Evolutionary conservation across 2,888 invertebrate genomes (phyloP).

Genomic region (Cephus pygmeus): DNA sequence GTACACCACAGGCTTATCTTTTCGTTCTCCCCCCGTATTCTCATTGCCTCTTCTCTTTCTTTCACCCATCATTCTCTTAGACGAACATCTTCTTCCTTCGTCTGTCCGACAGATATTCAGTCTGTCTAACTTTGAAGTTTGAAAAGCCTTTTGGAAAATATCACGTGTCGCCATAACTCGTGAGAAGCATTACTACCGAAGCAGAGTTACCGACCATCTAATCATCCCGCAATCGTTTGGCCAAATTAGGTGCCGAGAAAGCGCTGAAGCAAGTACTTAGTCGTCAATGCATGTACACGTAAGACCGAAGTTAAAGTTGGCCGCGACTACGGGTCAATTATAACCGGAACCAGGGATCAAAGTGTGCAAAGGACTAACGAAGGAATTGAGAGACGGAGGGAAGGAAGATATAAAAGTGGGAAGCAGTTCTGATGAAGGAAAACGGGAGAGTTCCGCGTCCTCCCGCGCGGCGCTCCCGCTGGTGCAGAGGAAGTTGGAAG

Average conservation of each 20-base stretch:
- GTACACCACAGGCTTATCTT: no score
- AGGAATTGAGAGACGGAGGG: constrained; percentile 7
- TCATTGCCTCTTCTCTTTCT: no score
- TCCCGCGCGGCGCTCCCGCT: constrained; percentile 2
- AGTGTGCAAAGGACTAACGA: constrained; percentile 36
- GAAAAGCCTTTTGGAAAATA: no score
- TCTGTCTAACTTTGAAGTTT: no score
- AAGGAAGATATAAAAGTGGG: neutral
- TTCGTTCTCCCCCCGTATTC: no score
- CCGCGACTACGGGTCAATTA: constrained; percentile 21
- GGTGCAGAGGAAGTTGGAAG: constrained; percentile 47
- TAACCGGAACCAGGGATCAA: constrained; percentile 53
- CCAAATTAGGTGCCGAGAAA: no score
- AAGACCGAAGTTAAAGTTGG: constrained; percentile 13
- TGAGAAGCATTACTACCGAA: constrained; percentile 14
- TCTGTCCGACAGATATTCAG: no score
- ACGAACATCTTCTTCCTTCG: no score
- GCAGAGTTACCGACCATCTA: constrained; percentile 17
- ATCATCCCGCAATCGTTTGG: neutral
- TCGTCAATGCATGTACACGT: constrained; percentile 26
- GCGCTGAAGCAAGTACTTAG: constrained; percentile 6
- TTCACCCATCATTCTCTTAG: no score
- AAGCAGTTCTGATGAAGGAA: constrained; percentile 14
- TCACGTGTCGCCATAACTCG: neutral
- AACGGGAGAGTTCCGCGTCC: neutral